A percentile compares a stretch with the other conserved stretches of the same genome.
phyloP scores from a whole-genome alignment of 2,113 vertebrate genomes.

The Mobula birostris region DNA sequence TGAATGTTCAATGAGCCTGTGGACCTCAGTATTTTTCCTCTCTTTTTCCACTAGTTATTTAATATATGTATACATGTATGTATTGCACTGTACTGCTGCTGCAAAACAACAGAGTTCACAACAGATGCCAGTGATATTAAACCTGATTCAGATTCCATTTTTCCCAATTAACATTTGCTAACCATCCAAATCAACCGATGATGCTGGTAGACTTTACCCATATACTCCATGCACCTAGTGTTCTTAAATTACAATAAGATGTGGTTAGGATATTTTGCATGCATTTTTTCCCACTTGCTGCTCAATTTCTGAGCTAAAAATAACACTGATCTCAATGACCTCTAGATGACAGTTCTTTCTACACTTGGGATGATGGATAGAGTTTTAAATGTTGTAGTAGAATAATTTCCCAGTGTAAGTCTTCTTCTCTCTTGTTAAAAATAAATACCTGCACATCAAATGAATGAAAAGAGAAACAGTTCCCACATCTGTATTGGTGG shows the following conservation, averaged over 20 bases:
- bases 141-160: background rate
- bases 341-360: background rate
- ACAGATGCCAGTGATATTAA: no score
- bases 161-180: background rate
- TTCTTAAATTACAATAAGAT: background rate
- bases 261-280: background rate
- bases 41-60: no score
- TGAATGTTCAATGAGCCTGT: no score
- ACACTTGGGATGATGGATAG: background rate
- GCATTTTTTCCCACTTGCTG: background rate
- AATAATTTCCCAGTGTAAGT: background rate
- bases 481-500: background rate
- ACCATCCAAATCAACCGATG: background rate
- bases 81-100: no score
- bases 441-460: background rate
- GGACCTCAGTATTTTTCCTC: no score
- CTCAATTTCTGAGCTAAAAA: background rate
- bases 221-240: background rate
- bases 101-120: no score
- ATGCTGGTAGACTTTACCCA: background rate
- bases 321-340: background rate
- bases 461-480: background rate
- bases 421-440: background rate
- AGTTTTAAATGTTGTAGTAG: background rate
- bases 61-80: no score